Evolutionary conservation across 2,797 vertebrate genomes (phyloP), one percentile per base, ranked within the genome.

Genomic region (Epinephelus coioides): DNA sequence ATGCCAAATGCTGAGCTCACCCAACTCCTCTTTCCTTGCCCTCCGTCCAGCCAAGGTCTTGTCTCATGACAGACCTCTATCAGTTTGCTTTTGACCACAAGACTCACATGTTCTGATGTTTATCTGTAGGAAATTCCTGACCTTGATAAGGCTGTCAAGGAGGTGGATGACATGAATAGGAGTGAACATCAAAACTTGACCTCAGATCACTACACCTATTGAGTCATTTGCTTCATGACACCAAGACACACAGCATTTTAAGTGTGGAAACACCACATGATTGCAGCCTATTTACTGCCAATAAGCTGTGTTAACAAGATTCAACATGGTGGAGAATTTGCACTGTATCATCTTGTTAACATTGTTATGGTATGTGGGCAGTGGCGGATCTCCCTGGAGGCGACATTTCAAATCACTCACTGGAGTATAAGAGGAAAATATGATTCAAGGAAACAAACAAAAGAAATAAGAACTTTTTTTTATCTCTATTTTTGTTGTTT

Each of bases 1-100:
- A 50, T 68, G 73, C 65, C 78, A 89, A 93, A 78, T 80, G 83
- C 83, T 89, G 82, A 87, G 63, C 79, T 88, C 86, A 84, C 66
- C 70, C 69, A 49, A 43, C 62, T 79, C 61, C 61, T 81, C 63
- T 76, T 30, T 72, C 69, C 54, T 76, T 51, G 47, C 19, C 27
- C 75, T 61, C 46, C 25, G 59, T 69, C 46, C 3, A 7, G 13
- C 23, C 46, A 18, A 77, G 62, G 55, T 70, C 19, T 56, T 10
- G 60, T 69, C 78, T 78, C 76, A 57, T 81, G 78, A 78, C 80
- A 51, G 47, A 69, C 40, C 47, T 67, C 73, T 38, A 12, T 69
- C 66, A n/a, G 65, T 72, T 56, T 44, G 18, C 30, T 43, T 19
- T 66, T 2, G 1, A 59, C 59, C 13, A 2, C 19, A 40, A 10